Percentiles rank a stretch among this genome's conserved stretches.
Conservation (phyloP, 2,888 invertebrate species). For the Melanostoma scalare region DNA sequence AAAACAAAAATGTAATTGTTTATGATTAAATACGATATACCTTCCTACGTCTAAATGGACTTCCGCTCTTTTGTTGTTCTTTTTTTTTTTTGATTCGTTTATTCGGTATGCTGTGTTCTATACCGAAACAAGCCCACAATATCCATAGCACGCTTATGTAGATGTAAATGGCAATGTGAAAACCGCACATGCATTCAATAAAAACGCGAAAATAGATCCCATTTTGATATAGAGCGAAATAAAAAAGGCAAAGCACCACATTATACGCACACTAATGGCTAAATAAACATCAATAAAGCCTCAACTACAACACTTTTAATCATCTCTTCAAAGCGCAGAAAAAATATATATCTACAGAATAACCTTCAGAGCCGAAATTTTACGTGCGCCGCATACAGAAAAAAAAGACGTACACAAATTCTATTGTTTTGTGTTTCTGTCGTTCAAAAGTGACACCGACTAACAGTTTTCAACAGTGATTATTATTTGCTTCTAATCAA, state of each 20-base stretch:
- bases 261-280: constrained; percentile 61
- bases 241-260: constrained; percentile 50
- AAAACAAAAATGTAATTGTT: constrained; percentile 24
- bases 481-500: constrained; percentile 61
- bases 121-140: constrained; percentile 3
- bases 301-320: constrained; percentile 46
- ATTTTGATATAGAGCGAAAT: constrained; percentile 26
- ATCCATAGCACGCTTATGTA: background rate
- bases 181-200: constrained; percentile 22
- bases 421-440: constrained; percentile 56
- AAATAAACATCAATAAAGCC: constrained; percentile 67
- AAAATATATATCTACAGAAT: too few relatives aligned
- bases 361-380: constrained; percentile 66
- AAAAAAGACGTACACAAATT: constrained; percentile 12
- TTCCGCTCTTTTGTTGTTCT: constrained; percentile 32
- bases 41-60: constrained; percentile 13
- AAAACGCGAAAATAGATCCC: constrained; percentile 35
- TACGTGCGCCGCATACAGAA: constrained; percentile 63
- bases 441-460: constrained; percentile 49
- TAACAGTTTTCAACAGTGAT: constrained; percentile 54
- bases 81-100: background rate
- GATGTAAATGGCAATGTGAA: background rate
- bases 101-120: too few relatives aligned
- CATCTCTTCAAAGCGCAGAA: constrained; percentile 32
- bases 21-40: constrained; percentile 18